Conservation (phyloP, 2,113 vertebrate species). For the Drymodes brunneopygia region DNA sequence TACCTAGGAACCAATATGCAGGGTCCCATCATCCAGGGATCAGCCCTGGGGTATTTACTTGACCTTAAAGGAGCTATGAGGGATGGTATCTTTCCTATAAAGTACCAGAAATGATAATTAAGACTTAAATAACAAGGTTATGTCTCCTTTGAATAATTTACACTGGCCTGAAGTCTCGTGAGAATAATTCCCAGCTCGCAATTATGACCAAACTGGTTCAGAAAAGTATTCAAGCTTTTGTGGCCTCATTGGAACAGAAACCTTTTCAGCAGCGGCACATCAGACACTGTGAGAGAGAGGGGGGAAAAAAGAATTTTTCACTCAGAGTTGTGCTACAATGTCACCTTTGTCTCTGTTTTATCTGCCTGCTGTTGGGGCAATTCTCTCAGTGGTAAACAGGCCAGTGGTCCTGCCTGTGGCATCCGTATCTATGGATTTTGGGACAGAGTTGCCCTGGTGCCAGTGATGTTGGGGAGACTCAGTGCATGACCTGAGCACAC, state of each 20-base stretch:
- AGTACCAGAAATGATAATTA: neutral
- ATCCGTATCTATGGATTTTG: accelerated
- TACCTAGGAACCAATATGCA: neutral
- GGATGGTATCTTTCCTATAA: neutral
- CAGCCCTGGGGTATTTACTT: neutral
- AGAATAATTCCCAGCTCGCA: neutral
- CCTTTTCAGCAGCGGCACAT: neutral
- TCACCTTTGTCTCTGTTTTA: constrained; percentile 15
- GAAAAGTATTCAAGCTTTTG: constrained; percentile 21
- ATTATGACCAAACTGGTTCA: constrained; percentile 5
- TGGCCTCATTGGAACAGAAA: constrained; percentile 7
- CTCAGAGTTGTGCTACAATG: neutral
- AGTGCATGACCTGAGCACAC: neutral
- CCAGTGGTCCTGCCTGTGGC: neutral
- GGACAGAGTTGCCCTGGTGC: accelerated
- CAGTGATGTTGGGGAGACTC: accelerated
- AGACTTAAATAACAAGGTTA: neutral
- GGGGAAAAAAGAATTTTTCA: neutral
- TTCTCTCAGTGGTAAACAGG: neutral
- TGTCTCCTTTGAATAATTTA: constrained; percentile 6
- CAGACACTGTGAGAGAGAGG: neutral
- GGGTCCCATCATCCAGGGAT: neutral
- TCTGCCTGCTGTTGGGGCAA: neutral
- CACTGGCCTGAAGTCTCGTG: neutral
- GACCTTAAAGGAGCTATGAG: neutral